A percentile compares a stretch with the other conserved stretches of the same genome.
phyloP scores from a whole-genome alignment of 2,113 vertebrate genomes.

The Dendropsophus ebraccatus region DNA sequence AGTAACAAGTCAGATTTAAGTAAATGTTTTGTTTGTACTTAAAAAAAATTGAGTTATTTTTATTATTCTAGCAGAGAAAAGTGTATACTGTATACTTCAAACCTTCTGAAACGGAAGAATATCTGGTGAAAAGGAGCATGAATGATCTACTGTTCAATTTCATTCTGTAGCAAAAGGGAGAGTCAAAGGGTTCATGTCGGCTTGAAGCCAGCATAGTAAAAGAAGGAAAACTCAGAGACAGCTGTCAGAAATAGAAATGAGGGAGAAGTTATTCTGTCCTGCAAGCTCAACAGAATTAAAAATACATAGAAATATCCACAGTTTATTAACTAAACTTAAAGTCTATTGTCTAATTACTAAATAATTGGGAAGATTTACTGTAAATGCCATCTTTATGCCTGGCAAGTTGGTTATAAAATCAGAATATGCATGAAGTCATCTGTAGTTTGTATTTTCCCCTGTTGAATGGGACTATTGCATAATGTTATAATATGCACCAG shows the following conservation, averaged over 20 bases:
- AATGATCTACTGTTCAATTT: background rate
- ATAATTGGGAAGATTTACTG: background rate
- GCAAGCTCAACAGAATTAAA: constrained; percentile 27
- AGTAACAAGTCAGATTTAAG: too few species aligned
- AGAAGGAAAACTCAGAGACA: constrained; percentile 13
- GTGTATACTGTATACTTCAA: background rate
- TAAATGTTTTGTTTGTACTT: too few species aligned
- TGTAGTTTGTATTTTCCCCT: background rate
- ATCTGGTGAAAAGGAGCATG: background rate
- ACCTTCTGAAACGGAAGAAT: constrained; percentile 3
- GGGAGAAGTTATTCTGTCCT: constrained; percentile 15
- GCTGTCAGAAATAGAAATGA: constrained; percentile 12
- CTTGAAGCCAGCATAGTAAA: constrained; percentile 21
- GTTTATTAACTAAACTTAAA: background rate
- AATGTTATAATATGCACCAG: background rate
- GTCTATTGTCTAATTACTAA: background rate
- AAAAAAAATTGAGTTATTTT: background rate
- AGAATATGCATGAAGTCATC: background rate
- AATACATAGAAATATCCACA: constrained; percentile 18
- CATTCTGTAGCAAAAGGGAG: background rate
- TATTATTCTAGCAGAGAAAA: background rate
- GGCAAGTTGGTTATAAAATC: background rate
- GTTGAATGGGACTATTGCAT: background rate
- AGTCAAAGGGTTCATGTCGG: constrained; percentile 11
- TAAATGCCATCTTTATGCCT: background rate